phyloP scores from a whole-genome alignment of 2,797 vertebrate genomes.

The Molossus alvarezi region DNA sequence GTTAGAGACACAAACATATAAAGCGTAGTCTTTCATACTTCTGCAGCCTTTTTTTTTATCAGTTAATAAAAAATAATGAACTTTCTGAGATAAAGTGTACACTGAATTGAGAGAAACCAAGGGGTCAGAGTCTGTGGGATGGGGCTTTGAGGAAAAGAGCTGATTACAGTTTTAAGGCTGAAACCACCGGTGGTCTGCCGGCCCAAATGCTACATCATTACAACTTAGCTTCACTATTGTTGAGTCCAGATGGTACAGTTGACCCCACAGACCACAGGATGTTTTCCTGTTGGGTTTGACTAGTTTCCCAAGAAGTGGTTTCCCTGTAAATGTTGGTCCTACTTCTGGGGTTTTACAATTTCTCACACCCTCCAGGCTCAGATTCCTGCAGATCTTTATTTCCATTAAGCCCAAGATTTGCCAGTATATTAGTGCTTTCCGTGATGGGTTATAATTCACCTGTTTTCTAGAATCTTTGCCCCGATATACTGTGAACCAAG shows the following conservation, averaged over 20 bases:
- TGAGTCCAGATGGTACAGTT: background rate
- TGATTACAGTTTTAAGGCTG: background rate
- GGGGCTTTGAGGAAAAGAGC: background rate
- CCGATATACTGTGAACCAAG: background rate
- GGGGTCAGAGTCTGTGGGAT: background rate
- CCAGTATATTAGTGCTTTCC: background rate
- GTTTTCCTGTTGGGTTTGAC: constrained; percentile 15
- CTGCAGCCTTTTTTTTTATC: background rate
- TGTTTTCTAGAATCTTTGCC: constrained; percentile 2
- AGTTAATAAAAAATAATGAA: constrained; percentile 44
- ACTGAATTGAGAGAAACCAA: background rate
- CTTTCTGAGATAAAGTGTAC: background rate
- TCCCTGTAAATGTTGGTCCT: background rate
- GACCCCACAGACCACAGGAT: background rate
- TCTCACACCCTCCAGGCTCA: background rate
- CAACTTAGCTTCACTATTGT: background rate
- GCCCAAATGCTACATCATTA: background rate
- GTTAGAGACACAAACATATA: background rate
- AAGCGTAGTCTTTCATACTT: background rate
- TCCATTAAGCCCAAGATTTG: background rate
- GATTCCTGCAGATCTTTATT: background rate
- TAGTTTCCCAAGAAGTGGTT: background rate
- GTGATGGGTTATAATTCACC: background rate
- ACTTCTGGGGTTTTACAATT: background rate
- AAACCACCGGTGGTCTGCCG: background rate